These are phyloP conservation scores for Craniophora ligustri DNA, from an alignment of 2,888 invertebrate species.

Conservation along the genomic window DNA sequence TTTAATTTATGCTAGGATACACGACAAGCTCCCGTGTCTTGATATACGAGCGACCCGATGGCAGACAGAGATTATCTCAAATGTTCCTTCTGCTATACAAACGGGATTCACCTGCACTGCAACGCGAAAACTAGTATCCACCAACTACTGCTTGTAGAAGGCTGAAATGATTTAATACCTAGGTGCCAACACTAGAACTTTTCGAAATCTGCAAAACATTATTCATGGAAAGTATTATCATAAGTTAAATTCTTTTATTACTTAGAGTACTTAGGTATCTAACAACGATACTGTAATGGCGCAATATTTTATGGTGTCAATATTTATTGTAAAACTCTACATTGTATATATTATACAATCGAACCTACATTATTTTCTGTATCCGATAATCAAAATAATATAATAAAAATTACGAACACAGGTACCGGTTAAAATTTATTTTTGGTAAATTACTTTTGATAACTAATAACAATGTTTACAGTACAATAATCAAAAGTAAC, in stretches of 20 bases:
- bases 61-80: constrained; percentile 57
- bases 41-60: constrained; percentile 51
- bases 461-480: too few species aligned
- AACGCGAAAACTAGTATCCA: constrained; percentile 57
- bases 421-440: neutral
- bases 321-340: neutral
- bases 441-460: too few species aligned
- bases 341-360: neutral
- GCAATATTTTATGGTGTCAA: constrained; percentile 44
- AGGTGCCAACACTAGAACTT: constrained; percentile 47
- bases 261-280: too few species aligned
- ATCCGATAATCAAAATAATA: neutral
- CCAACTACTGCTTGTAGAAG: constrained; percentile 49
- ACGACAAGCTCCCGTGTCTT: constrained; percentile 36
- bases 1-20: constrained; percentile 22
- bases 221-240: constrained; percentile 58
- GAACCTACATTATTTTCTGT: neutral
- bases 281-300: constrained; percentile 38
- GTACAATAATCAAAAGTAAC: too few species aligned
- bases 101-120: constrained; percentile 53
- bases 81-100: constrained; percentile 51
- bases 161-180: constrained; percentile 59
- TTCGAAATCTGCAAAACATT: constrained; percentile 53
- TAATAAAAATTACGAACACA: constrained; percentile 1
- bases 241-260: constrained; percentile 60